Conservation (phyloP, 2,113 vertebrate species). For the Picathartes gymnocephalus region DNA sequence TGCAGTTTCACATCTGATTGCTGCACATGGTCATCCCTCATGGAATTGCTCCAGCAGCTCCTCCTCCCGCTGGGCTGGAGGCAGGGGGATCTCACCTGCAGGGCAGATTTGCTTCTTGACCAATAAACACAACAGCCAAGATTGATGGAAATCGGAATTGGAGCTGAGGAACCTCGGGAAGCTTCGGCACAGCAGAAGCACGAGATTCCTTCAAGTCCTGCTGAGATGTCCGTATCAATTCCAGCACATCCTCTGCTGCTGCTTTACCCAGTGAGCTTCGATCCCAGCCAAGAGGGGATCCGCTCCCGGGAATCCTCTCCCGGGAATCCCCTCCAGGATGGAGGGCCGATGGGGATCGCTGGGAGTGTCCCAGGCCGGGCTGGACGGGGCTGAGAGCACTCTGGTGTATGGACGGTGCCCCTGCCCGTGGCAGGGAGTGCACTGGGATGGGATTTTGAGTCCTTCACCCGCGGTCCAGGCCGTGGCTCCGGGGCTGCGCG, state of each 20-base stretch:
- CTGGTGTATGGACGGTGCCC: neutral
- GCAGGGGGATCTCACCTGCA: neutral
- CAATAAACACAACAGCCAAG: neutral
- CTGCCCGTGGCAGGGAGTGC: neutral
- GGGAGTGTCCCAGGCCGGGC: neutral
- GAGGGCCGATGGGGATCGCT: accelerated
- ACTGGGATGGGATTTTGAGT: neutral
- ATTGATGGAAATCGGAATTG: neutral
- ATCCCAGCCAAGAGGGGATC: neutral
- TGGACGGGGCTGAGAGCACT: neutral
- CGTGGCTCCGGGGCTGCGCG: neutral
- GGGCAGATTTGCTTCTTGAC: too few relatives aligned
- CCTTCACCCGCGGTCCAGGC: neutral
- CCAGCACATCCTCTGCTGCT: neutral
- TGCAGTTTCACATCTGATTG: neutral
- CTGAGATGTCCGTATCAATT: neutral
- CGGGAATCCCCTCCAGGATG: neutral
- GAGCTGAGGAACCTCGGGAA: neutral
- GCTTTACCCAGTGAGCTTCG: neutral
- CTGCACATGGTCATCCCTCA: neutral
- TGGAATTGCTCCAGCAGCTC: neutral
- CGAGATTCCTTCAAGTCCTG: neutral
- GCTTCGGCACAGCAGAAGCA: neutral
- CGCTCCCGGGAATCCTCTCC: neutral
- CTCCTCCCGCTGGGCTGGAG: neutral